These are phyloP conservation scores for Tupaia tana DNA, from an alignment of 2,113 vertebrate species.

Conservation along the genomic window DNA sequence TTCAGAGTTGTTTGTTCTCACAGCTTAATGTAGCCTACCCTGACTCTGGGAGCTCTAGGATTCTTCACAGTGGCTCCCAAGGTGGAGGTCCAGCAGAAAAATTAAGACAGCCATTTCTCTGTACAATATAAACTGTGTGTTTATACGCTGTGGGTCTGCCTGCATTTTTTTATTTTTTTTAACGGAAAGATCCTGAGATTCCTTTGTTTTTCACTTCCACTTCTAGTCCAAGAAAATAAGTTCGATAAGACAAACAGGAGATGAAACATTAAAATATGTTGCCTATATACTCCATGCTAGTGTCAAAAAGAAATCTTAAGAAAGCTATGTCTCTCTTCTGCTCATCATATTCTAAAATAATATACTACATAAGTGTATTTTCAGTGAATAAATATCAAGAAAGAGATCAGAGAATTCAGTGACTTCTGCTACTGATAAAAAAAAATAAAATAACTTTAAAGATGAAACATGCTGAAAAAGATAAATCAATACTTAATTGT, in stretches of 20 bases:
- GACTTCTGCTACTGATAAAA: conserved; percentile 27
- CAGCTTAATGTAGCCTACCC: background rate
- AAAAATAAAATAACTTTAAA: conserved; percentile 35
- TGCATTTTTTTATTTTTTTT: background rate
- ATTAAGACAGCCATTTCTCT: background rate
- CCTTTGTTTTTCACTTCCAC: background rate
- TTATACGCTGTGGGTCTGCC: background rate
- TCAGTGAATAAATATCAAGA: background rate
- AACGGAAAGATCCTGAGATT: background rate
- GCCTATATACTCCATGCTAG: background rate
- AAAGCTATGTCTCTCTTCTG: background rate
- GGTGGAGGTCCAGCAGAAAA: background rate
- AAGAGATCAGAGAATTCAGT: background rate
- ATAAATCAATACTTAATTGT: background rate
- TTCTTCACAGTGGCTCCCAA: background rate
- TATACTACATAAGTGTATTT: background rate
- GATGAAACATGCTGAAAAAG: background rate
- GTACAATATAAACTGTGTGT: background rate
- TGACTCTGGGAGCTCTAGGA: background rate
- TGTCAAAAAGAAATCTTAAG: background rate
- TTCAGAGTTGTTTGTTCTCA: background rate
- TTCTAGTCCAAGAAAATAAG: background rate
- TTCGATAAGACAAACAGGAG: background rate
- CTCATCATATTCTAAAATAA: conserved; percentile 7
- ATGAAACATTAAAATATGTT: conserved; percentile 40